Percentiles rank a stretch among this genome's conserved stretches.
Evolutionary conservation across 2,797 vertebrate species (phyloP).

Genomic region (Propithecus deckenii): DNA sequence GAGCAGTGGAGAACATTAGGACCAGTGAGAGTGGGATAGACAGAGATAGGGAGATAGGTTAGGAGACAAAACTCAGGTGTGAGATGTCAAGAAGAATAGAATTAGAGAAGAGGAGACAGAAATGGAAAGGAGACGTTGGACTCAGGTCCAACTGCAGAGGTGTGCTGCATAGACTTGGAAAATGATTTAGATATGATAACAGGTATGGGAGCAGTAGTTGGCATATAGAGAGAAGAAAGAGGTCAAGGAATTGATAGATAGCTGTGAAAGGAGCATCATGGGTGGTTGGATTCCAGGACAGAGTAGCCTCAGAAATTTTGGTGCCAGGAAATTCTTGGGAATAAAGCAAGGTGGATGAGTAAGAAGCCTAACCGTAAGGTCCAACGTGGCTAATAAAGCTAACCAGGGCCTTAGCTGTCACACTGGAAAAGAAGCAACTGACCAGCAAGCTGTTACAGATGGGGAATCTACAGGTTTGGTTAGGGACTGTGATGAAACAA

Average conservation of each 20-base stretch:
- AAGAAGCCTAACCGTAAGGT: background rate
- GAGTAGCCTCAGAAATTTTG: background rate
- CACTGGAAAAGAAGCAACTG: slow-evolving; percentile 20
- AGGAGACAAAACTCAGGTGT: background rate
- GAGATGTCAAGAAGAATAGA: background rate
- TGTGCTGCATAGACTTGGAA: background rate
- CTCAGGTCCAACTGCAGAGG: background rate
- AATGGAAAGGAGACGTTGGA: slow-evolving; percentile 7
- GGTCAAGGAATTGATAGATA: background rate
- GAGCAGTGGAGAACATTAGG: background rate
- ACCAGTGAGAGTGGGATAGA: background rate
- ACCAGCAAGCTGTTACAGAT: background rate
- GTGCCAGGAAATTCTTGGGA: background rate
- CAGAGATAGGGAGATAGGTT: background rate
- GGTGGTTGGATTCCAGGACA: background rate
- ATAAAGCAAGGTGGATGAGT: slow-evolving; percentile 14
- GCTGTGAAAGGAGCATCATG: background rate
- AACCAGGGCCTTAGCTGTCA: slow-evolving; percentile 1
- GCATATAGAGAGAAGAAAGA: background rate
- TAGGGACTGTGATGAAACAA: background rate
- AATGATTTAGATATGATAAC: background rate
- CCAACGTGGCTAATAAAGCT: background rate
- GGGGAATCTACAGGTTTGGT: background rate
- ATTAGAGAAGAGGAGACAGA: slow-evolving; percentile 8
- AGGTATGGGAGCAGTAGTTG: background rate